phyloP scores from a whole-genome alignment of 2,797 vertebrate genomes.

The Poeciliopsis presidionis region DNA sequence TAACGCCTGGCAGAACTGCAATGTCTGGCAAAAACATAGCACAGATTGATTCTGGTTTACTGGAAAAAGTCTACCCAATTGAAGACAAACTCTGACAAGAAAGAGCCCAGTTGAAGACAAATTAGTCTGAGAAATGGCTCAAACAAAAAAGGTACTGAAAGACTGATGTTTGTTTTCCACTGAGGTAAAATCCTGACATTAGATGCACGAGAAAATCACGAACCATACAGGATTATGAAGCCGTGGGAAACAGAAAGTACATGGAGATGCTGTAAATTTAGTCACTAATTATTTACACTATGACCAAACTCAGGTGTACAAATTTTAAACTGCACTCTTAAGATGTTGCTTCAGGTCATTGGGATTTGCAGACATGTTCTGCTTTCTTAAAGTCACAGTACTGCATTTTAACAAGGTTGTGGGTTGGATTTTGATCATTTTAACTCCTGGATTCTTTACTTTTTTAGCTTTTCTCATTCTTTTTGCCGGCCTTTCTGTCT shows the following conservation, averaged over 20 bases:
- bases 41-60: constrained; percentile 44
- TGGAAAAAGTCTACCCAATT: constrained; percentile 22
- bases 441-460: not conserved
- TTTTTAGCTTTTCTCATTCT: not conserved
- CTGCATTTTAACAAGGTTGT: not conserved
- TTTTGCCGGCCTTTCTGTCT: not conserved
- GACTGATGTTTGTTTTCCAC: constrained; percentile 19
- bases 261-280: not conserved
- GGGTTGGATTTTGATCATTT: not conserved
- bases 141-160: constrained; percentile 12
- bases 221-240: not conserved
- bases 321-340: not conserved
- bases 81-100: constrained; percentile 2
- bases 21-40: constrained; percentile 40
- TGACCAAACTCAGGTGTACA: not conserved
- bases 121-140: constrained; percentile 24
- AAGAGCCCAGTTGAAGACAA: not conserved
- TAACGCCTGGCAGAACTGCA: constrained; percentile 37
- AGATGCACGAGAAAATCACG: not conserved
- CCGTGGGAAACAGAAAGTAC: not conserved
- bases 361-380: not conserved
- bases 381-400: not conserved
- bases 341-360: not conserved
- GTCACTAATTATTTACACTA: not conserved
- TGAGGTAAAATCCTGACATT: not conserved